These are phyloP conservation scores for Zaprionus gabonicus DNA, from an alignment of 1,140 invertebrate genomes.

Conservation along the genomic window DNA sequence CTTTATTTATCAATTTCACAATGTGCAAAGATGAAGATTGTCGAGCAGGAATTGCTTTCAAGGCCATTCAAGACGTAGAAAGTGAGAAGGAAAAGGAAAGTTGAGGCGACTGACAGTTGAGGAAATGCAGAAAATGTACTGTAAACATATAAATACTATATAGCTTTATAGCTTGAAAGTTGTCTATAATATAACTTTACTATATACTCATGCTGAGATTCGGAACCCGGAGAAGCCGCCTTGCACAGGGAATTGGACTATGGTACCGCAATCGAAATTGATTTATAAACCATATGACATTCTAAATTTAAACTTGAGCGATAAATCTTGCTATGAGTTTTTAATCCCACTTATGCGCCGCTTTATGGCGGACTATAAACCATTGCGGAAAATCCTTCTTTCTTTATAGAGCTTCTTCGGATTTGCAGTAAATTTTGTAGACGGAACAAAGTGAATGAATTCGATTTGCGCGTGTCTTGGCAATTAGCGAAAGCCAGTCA, in stretches of 20 bases:
- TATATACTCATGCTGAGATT: not conserved
- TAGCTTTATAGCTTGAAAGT: not conserved
- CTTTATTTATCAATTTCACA: not conserved
- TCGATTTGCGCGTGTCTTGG: conserved; percentile 59
- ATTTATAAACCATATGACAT: conserved; percentile 3
- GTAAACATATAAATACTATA: not conserved
- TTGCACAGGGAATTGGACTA: not conserved
- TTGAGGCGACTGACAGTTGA: not conserved
- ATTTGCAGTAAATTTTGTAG: conserved; percentile 1
- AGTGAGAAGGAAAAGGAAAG: not conserved
- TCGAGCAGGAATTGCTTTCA: not conserved
- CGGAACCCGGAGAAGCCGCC: not conserved
- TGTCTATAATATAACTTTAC: too few relatives aligned
- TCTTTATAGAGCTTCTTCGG: not conserved
- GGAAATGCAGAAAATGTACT: not conserved
- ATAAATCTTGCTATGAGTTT: not conserved
- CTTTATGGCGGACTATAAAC: not conserved
- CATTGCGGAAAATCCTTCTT: not conserved
- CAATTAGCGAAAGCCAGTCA: conserved; percentile 57
- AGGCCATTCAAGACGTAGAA: not conserved
- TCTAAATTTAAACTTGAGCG: not conserved
- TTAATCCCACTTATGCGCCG: not conserved
- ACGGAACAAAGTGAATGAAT: conserved; percentile 25
- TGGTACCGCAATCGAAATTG: not conserved
- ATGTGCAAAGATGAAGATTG: not conserved